A percentile compares a stretch with the other conserved stretches of the same genome.
These are phyloP conservation scores for Neotoma lepida DNA, from an alignment of 2,113 vertebrate species.

Conservation along the genomic window DNA sequence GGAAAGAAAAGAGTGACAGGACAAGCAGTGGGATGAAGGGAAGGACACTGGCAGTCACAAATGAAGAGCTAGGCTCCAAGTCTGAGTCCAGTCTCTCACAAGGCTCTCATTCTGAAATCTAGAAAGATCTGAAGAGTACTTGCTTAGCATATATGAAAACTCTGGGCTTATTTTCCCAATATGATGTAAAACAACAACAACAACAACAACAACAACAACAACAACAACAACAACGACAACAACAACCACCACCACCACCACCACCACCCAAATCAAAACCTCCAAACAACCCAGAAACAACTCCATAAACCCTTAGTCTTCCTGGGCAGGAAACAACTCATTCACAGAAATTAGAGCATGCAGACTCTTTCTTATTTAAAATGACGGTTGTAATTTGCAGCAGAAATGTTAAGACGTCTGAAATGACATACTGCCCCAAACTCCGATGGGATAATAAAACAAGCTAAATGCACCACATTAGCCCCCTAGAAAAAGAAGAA, in stretches of 20 bases:
- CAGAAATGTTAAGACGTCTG: not conserved
- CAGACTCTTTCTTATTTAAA: conserved; percentile 12
- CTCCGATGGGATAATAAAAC: not conserved
- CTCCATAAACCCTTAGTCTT: not conserved
- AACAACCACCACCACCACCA: too few species aligned
- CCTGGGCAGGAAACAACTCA: not conserved
- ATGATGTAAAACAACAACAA: not conserved
- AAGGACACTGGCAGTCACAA: conserved; percentile 5
- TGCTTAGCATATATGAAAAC: not conserved
- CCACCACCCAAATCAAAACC: not conserved
- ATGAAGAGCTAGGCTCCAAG: not conserved
- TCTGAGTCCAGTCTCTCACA: not conserved
- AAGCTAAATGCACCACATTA: not conserved
- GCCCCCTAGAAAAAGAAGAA: not conserved
- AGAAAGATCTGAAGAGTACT: not conserved
- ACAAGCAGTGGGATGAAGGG: not conserved
- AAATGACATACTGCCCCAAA: not conserved
- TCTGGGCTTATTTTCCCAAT: not conserved
- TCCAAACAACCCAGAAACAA: not conserved
- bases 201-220: too few species aligned
- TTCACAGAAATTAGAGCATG: not conserved
- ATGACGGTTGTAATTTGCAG: not conserved
- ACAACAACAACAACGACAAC: too few species aligned
- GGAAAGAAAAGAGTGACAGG: not conserved
- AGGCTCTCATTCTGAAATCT: not conserved